Evolutionary conservation across 2,888 invertebrate species (phyloP), one percentile per base, ranked within the genome.

Genomic region (Pediacus dermestoides): DNA sequence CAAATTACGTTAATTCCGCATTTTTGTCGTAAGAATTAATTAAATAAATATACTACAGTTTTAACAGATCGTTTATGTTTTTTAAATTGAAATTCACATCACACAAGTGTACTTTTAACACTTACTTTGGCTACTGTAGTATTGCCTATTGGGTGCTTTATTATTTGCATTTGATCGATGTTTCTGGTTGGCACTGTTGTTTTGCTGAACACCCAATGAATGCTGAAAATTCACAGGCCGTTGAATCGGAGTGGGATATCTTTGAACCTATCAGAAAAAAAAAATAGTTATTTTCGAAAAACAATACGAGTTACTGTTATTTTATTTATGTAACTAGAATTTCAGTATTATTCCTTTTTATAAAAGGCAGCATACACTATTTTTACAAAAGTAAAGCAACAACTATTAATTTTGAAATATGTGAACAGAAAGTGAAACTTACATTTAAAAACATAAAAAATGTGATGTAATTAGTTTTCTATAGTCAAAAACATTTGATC

Each of bases 241-340:
- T 42, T 76, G 75, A 48, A 76, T 76, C 8, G 75, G 75, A 4
- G 74, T 66, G 4, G 75, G 75, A 46, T 74, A 70, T 42, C 69
- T 56, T 42, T 64, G 66, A 33, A 58, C 50, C 63, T 67, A 42
- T 32, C 50, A 30, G 33, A 16, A 30, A 37, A 37, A 28, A 28
- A 25, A 34, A 36, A 11, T 3, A 28, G 23, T 34, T 14, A 30
- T 7, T 21, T 12, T 34, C n/a, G 18, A 27, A 15, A 2, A n/a
- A 39, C 7, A 25, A 10, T n/a, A 36, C 22, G 34, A 18, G 3
- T 30, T 16, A 11, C n/a, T n/a, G n/a, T n/a, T n/a, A n/a, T n/a
- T n/a, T n/a, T n/a, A n/a, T n/a, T n/a, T n/a, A n/a, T n/a, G n/a
- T n/a, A n/a, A n/a, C n/a, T n/a, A n/a, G n/a, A n/a, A n/a, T n/a